Percentiles rank a stretch among this genome's conserved stretches.
These are phyloP conservation scores for Cephalopholis sonnerati DNA, from an alignment of 2,113 vertebrate species.

Conservation along the genomic window DNA sequence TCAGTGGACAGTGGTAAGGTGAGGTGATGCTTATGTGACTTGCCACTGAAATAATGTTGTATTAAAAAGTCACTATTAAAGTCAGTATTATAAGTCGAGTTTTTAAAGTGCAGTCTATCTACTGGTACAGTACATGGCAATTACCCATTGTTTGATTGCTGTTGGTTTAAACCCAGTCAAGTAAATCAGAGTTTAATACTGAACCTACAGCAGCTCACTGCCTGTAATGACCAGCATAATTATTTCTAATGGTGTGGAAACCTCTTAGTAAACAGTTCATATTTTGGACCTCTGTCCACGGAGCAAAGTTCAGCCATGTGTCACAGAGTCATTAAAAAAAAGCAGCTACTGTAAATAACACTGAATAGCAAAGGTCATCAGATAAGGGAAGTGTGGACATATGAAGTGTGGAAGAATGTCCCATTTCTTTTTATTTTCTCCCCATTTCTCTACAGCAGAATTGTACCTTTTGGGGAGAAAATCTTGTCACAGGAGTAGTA, in stretches of 20 bases:
- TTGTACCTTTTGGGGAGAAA: background rate
- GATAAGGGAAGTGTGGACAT: background rate
- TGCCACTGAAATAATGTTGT: background rate
- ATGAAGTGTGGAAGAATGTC: background rate
- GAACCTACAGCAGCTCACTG: constrained; percentile 37
- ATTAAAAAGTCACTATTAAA: constrained; percentile 6
- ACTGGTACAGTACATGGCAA: background rate
- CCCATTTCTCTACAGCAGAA: background rate
- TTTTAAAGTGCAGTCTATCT: background rate
- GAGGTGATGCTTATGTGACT: background rate
- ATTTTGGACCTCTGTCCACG: constrained; percentile 35
- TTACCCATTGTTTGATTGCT: constrained; percentile 43
- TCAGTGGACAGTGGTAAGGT: background rate
- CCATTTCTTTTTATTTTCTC: constrained; percentile 3
- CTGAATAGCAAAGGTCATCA: background rate
- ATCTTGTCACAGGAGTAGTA: background rate
- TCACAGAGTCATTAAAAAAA: constrained; percentile 33
- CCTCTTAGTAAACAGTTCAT: constrained; percentile 58
- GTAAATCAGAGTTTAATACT: constrained; percentile 47
- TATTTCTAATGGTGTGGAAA: constrained; percentile 71
- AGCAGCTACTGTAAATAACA: constrained; percentile 37
- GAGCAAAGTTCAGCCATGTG: constrained; percentile 61
- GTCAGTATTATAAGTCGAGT: background rate
- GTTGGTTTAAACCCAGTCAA: constrained; percentile 52
- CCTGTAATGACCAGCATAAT: constrained; percentile 56